phyloP scores from a whole-genome alignment of 2,797 vertebrate genomes.

The Otus scops region DNA sequence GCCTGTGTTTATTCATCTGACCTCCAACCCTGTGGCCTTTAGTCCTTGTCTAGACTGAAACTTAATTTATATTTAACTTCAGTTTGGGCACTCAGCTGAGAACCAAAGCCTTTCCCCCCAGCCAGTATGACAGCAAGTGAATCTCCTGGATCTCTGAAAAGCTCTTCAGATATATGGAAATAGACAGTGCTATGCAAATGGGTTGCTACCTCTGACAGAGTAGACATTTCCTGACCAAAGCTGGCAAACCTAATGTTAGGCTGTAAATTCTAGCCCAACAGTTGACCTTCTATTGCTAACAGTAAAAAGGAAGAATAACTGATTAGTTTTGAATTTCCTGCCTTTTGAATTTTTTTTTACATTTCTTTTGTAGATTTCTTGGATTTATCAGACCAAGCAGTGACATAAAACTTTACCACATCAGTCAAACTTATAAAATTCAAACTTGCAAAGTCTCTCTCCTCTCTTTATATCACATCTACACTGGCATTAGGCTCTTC shows the following conservation, averaged over 20 bases:
- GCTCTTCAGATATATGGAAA: not conserved
- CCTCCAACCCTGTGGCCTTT: not conserved
- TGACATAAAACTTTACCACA: not conserved
- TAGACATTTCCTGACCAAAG: not conserved
- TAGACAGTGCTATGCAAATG: not conserved
- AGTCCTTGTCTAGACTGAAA: not conserved
- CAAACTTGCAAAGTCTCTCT: constrained; percentile 23
- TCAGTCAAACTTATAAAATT: not conserved
- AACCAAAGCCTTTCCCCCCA: not conserved
- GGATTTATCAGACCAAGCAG: not conserved
- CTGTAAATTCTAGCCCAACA: not conserved
- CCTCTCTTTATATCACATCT: not conserved
- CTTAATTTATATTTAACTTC: not conserved
- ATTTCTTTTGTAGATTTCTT: not conserved
- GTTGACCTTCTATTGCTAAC: not conserved
- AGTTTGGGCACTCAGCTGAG: not conserved
- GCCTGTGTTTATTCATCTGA: not conserved
- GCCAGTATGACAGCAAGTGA: not conserved
- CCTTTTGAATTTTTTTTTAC: not conserved
- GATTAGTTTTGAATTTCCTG: not conserved
- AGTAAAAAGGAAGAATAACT: not conserved
- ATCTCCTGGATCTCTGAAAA: not conserved
- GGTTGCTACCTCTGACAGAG: not conserved
- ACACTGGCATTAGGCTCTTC: not conserved
- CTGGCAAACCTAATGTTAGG: not conserved